Evolutionary conservation across 2,797 vertebrate species (phyloP), one percentile per base, ranked within the genome.

Genomic region (Hirundo rustica): DNA sequence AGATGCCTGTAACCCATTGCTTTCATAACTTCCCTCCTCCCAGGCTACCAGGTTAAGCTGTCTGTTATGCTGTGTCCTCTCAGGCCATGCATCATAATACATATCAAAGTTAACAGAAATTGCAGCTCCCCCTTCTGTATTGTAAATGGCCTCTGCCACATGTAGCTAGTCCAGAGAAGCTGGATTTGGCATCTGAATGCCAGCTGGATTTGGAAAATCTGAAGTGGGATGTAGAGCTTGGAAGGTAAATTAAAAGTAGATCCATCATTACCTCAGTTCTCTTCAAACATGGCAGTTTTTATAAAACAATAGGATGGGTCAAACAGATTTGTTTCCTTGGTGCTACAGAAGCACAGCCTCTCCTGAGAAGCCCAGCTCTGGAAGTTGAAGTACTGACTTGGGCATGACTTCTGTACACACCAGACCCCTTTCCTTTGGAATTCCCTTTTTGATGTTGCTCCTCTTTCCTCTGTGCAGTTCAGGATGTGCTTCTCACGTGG

Each of bases 11-110:
- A 86, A 77, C 67, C 79, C 62, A 47, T 84, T 85, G 48, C 77
- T 92, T 84, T 96, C 83, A 76, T 96, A 73, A 60, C 54, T 92
- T 73, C 29, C 53, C 64, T 92, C 42, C 38, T 86, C 34, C 22
- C n/a, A 88, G 65, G 57, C 78, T 62, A 19, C 30, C 51, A 85
- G 34, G 29, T 66, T 89, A 89, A 73, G 42, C 76, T 94, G 66
- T 62, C 40, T 81, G 44, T 89, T 70, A 50, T 48, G 25, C 67
- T 86, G 53, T 40, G 40, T 89, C 40, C 13, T 90, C 71, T 93
- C 36, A 67, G 85, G 74, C 67, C 29, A 8, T 54, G 26, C 14
- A 53, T 55, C 16, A 4, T 68, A 74, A 67, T 40, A n/a, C 12
- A 30, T 83, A 68, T 11, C 32, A 34, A 64, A 93, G 65, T 82